phyloP scores from a whole-genome alignment of 2,888 invertebrate genomes.

The Plagodis dolabraria region DNA sequence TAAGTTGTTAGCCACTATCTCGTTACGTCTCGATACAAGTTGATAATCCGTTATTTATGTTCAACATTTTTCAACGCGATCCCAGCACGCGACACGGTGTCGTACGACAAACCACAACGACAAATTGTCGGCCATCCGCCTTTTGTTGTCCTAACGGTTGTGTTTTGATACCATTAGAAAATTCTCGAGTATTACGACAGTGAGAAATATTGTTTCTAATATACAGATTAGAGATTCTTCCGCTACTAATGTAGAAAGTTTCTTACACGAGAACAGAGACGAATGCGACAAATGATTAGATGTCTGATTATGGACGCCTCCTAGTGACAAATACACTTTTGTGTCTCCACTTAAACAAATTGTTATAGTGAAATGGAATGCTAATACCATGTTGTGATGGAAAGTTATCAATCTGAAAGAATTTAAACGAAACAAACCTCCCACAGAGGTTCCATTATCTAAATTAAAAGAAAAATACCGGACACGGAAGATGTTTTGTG shows the following conservation, averaged over 20 bases:
- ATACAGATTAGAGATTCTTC: constrained; percentile 64
- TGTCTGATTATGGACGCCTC: constrained; percentile 42
- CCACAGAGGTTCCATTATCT: constrained; percentile 62
- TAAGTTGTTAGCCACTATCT: constrained; percentile 71
- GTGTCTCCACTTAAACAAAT: constrained; percentile 8
- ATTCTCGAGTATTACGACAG: constrained; percentile 69
- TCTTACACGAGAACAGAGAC: constrained; percentile 50
- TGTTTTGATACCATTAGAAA: constrained; percentile 81
- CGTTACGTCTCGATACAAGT: constrained; percentile 69
- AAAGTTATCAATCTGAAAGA: constrained; percentile 48
- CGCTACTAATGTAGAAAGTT: constrained; percentile 70
- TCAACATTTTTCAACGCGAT: constrained; percentile 68
- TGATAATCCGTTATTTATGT: constrained; percentile 83
- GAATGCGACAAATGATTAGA: constrained; percentile 59
- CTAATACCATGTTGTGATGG: constrained; percentile 36
- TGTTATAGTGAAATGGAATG: constrained; percentile 29
- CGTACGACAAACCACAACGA: constrained; percentile 55
- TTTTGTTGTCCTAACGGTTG: constrained; percentile 78
- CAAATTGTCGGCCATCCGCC: constrained; percentile 68
- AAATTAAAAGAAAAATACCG: constrained; percentile 58
- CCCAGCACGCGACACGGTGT: constrained; percentile 72
- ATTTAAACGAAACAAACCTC: constrained; percentile 63
- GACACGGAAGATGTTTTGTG: constrained; percentile 58
- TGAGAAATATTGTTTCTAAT: constrained; percentile 73
- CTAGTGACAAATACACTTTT: constrained; percentile 30